Evolutionary conservation across 2,888 invertebrate genomes (phyloP), one percentile per base, ranked within the genome.

Genomic region (Listrodromus nycthemerus): DNA sequence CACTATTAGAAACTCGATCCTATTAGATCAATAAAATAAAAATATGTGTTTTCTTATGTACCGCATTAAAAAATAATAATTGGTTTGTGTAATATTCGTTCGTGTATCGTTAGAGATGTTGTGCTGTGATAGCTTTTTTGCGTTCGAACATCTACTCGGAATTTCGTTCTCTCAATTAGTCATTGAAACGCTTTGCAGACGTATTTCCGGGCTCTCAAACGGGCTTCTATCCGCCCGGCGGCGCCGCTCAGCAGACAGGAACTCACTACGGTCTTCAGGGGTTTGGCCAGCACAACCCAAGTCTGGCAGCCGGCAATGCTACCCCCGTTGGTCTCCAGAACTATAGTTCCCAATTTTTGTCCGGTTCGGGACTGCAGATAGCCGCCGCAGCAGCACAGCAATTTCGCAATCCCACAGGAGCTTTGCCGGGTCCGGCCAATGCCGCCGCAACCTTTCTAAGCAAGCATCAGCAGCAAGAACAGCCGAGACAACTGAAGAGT

Each of bases 341-440:
- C 83, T 94, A 91, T 85, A 89, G 94, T 83, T 95, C 95, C 7
- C 95, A 95, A 88, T 95, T 95, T 89, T 92, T 95, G 85, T 95
- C 95, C 24, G 90, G 91, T 87, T 95, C 95, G 0, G 95, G 96
- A 83, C 94, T 96, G 83, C 95, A 96, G 89, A 95, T 95, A 92
- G 96, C 93, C 88, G 95, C 95, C 75, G 95, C 95, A 27, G 95
- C 95, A 80, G 95, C 95, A 84, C 95, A 95, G 91, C 96, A 96
- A 92, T 96, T 95, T 92, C 95, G 95, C 80, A 95, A 95, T 89
- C 95, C 94, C 0, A 95, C 95, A 0, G 92, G 92, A 65, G 92
- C 92, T 52, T 86, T 93, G 30, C 93, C 91, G 0, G 93, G 92
- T 0, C 93, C 92, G 2, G 92, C 91, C 1, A 93, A 93, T 73